These are phyloP conservation scores for Orthosia cruda DNA, from an alignment of 2,888 invertebrate species.

Conservation along the genomic window DNA sequence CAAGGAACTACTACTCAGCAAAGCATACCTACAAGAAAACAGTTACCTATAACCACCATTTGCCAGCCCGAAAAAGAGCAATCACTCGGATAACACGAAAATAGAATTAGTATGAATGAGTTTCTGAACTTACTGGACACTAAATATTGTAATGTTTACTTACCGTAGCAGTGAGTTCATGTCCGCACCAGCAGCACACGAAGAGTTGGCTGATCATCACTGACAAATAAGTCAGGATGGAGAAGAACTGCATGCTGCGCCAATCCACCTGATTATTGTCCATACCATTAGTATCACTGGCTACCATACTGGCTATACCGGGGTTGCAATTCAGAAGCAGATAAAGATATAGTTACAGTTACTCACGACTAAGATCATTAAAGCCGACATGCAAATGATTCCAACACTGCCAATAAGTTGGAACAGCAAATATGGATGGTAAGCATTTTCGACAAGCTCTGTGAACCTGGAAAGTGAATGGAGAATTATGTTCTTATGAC, in stretches of 20 bases:
- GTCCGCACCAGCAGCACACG: conserved; percentile 91
- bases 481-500: neutral
- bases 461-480: conserved; percentile 82
- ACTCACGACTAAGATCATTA: conserved; percentile 84
- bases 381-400: conserved; percentile 87
- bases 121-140: too few relatives aligned
- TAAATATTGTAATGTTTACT: neutral
- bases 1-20: neutral
- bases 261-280: conserved; percentile 78
- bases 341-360: neutral
- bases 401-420: conserved; percentile 90
- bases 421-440: conserved; percentile 89
- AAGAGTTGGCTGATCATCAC: conserved; percentile 90
- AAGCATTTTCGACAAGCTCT: conserved; percentile 86
- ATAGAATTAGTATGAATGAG: too few relatives aligned
- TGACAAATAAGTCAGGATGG: conserved; percentile 82
- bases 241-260: conserved; percentile 88
- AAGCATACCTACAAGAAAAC: neutral
- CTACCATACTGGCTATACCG: neutral
- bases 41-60: neutral
- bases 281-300: neutral
- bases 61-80: neutral
- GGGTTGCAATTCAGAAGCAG: neutral
- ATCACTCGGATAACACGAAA: too few relatives aligned
- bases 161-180: conserved; percentile 87